Evolutionary conservation across 2,888 invertebrate genomes (phyloP).

Genomic region (Volucella inflata): DNA sequence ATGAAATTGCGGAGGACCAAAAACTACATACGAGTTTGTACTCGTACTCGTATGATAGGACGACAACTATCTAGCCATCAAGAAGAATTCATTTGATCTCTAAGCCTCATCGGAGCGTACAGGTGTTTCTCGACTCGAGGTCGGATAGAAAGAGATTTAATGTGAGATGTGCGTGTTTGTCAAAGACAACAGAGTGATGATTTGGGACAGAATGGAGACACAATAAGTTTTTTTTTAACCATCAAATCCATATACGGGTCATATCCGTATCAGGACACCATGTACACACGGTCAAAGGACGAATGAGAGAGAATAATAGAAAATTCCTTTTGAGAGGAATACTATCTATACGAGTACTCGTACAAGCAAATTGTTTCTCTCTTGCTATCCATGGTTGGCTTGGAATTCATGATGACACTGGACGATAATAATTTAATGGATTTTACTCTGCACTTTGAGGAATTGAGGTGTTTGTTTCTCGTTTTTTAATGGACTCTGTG

Average conservation of each 20-base stretch:
- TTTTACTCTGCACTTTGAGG: not conserved
- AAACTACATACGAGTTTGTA: conserved; percentile 3
- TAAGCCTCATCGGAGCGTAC: not conserved
- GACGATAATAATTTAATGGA: conserved; percentile 29
- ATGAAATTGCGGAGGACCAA: conserved; percentile 26
- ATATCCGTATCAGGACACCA: conserved; percentile 11
- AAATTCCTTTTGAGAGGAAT: conserved; percentile 57
- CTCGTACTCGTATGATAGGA: too few relatives aligned
- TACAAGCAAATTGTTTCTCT: conserved; percentile 29
- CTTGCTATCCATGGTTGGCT: conserved; percentile 3
- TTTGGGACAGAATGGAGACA: conserved; percentile 22
- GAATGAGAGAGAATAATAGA: conserved; percentile 40
- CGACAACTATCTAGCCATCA: conserved; percentile 15
- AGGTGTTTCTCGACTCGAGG: conserved; percentile 24
- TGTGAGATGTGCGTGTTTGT: conserved; percentile 40
- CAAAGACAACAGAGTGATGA: conserved; percentile 36
- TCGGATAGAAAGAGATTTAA: conserved; percentile 17
- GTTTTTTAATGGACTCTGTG: conserved; percentile 5
- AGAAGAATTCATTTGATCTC: not conserved
- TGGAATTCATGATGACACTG: conserved; percentile 34
- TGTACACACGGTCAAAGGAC: not conserved
- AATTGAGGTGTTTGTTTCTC: not conserved
- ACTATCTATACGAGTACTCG: too few relatives aligned
- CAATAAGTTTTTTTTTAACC: conserved; percentile 20
- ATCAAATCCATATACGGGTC: conserved; percentile 38